Evolutionary conservation across 2,797 vertebrate species (phyloP).

Genomic region (Catharus ustulatus): DNA sequence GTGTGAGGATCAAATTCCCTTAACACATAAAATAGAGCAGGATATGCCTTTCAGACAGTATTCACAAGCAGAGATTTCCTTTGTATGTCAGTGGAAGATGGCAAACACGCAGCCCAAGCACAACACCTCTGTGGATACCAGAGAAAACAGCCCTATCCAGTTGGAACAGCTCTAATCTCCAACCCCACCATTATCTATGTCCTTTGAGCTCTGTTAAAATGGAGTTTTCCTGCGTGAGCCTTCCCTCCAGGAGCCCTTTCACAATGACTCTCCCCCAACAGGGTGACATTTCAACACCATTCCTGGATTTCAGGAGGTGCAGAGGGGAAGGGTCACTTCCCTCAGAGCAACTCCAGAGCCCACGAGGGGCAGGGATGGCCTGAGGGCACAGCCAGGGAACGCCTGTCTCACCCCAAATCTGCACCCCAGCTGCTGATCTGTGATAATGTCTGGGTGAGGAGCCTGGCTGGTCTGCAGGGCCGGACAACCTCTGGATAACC

Average conservation of each 20-base stretch:
- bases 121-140: fast-evolving
- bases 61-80: background rate
- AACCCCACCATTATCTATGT: no score
- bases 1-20: background rate
- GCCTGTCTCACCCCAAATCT: fast-evolving
- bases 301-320: fast-evolving
- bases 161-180: fast-evolving
- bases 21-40: background rate
- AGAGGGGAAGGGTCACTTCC: background rate
- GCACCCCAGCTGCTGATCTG: fast-evolving
- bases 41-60: background rate
- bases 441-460: fast-evolving
- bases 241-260: background rate
- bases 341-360: background rate
- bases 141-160: background rate
- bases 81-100: fast-evolving
- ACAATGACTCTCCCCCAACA: fast-evolving
- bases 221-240: fast-evolving
- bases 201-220: background rate
- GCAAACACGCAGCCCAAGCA: background rate
- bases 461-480: fast-evolving
- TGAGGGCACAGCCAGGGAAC: fast-evolving
- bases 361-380: fast-evolving
- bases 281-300: fast-evolving
- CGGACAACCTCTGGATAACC: fast-evolving